Evolutionary conservation across 92 coral and sea anemone genomes (phyloP).

Genomic region (Montipora capitata): DNA sequence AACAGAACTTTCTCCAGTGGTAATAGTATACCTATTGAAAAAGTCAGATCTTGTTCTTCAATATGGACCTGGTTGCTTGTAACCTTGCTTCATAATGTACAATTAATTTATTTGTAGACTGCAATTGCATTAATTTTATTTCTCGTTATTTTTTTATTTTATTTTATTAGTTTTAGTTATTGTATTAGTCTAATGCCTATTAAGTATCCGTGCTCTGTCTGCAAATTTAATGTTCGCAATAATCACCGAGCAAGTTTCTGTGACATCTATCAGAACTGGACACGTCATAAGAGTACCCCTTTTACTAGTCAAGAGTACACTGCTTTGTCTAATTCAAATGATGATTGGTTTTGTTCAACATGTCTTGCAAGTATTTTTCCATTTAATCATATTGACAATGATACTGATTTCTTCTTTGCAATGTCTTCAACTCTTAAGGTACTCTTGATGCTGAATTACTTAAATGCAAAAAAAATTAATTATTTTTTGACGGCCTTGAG

Average conservation of each 20-base stretch:
- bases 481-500: constrained; percentile 52
- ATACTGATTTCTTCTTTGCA: not conserved
- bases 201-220: not conserved
- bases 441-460: no score
- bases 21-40: no score
- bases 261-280: constrained; percentile 49
- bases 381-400: constrained; percentile 53
- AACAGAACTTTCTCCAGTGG: no score
- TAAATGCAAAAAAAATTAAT: constrained; percentile 10
- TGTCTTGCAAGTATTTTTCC: constrained; percentile 45
- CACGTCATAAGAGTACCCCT: constrained; percentile 45
- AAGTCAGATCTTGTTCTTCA: no score
- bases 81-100: no score
- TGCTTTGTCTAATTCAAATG: constrained; percentile 32
- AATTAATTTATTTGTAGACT: no score
- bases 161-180: no score
- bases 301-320: constrained; percentile 33
- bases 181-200: not conserved
- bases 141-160: no score
- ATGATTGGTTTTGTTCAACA: constrained; percentile 40
- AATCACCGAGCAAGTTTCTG: constrained; percentile 48
- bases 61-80: no score
- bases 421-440: no score
- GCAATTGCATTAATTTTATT: no score
- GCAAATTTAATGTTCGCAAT: not conserved